Conservation (phyloP, 2,797 vertebrate genomes). For the Aplochiton taeniatus region DNA sequence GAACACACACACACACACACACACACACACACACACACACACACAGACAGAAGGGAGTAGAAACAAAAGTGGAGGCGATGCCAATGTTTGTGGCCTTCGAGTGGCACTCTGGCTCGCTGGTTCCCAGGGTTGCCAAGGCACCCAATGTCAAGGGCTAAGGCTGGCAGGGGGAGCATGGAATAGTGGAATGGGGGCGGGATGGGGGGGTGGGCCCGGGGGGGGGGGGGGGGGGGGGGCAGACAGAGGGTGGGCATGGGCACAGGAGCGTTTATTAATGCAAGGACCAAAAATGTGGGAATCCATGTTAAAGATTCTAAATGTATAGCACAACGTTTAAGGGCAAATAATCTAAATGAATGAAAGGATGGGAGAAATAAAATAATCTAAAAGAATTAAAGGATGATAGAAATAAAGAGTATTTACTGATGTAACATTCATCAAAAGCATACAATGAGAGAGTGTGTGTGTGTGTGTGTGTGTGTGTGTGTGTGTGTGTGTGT, state of each 20-base stretch:
- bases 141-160: slow-evolving; percentile 40
- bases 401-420: no score
- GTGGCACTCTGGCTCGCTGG: slow-evolving; percentile 52
- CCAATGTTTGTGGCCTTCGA: slow-evolving; percentile 55
- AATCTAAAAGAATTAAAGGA: background rate
- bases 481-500: slow-evolving; percentile 10
- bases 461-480: slow-evolving; percentile 19
- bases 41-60: background rate
- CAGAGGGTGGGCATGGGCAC: background rate
- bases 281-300: background rate
- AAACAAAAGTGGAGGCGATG: slow-evolving; percentile 41
- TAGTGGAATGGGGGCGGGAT: slow-evolving; percentile 13
- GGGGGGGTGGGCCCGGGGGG: slow-evolving; percentile 7
- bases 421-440: slow-evolving; percentile 74
- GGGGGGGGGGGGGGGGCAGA: background rate
- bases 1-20: slow-evolving; percentile 46
- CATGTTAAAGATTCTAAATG: background rate
- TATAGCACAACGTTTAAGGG: background rate
- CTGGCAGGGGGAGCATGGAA: slow-evolving; percentile 15
- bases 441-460: slow-evolving; percentile 49
- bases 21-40: slow-evolving; percentile 48
- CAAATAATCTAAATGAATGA: background rate
- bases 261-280: background rate
- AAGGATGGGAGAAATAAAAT: background rate
- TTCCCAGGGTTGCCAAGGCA: slow-evolving; percentile 59